Evolutionary conservation across 2,888 invertebrate species (phyloP), one percentile per base, ranked within the genome.

Genomic region (Noctua pronuba): DNA sequence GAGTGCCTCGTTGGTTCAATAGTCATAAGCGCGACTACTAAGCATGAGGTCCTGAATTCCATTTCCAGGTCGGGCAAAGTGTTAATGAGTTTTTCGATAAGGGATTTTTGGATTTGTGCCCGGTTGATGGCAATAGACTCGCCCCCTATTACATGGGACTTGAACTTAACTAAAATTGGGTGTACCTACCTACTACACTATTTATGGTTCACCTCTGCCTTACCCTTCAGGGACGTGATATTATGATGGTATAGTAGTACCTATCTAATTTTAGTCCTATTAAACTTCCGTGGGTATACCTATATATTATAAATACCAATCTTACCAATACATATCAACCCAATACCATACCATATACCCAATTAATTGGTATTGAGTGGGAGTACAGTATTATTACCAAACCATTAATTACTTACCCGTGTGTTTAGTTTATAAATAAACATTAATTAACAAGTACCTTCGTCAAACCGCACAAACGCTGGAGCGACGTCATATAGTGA

Each of bases 341-440:
- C n/a, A n/a, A 28, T 28, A 70, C 28, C 38, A 21, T 24, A n/a
- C n/a, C n/a, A n/a, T n/a, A 13, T 64, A 44, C 44, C 7, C 7
- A 44, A 35, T 35, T 64, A 72, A 72, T 46, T 64, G 8, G 7
- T 46, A 46, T 13, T 46, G 72, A 21, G 72, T 64, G 31, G 35
- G 44, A 62, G 18, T n/a, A 31, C 31, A 44, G 24, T 31, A 31
- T 35, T 46, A 64, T 44, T 64, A 46, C 4, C 18, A 44, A 44
- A 31, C 35, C n/a, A 38, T 60, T 31, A 44, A 60, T 71, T 58
- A 71, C 65, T 8, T 60, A 16, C 41, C 28, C 24, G 5, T 41
- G 21, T 31, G 13, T n/a, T 28, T 21, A n/a, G 21, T 28, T 70
- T 31, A 49, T 66, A 28, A 35, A 7, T 49, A 72, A 64, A 46